phyloP scores from a whole-genome alignment of 1,140 invertebrate genomes.

The Brachionus angularis region DNA sequence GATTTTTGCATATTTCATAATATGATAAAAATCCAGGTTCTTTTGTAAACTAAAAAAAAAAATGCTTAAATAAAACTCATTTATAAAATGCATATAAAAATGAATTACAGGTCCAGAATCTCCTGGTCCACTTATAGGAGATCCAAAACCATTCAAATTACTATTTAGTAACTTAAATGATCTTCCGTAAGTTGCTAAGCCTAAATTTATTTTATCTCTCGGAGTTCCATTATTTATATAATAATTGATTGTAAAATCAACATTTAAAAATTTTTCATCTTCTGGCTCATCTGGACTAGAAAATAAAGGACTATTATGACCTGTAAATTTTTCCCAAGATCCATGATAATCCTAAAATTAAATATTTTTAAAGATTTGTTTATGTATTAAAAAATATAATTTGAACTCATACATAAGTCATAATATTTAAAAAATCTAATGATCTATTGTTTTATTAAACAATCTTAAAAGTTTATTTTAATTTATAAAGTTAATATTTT shows the following conservation, averaged over 20 bases:
- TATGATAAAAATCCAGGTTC: constrained; percentile 85
- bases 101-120: constrained; percentile 47
- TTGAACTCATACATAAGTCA: constrained; percentile 65
- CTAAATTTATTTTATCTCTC: constrained; percentile 73
- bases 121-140: constrained; percentile 69
- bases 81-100: constrained; percentile 72
- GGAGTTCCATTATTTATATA: constrained; percentile 75
- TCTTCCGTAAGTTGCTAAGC: constrained; percentile 82
- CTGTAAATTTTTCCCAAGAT: constrained; percentile 28
- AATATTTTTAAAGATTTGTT: background rate
- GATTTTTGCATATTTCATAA: constrained; percentile 71
- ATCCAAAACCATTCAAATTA: constrained; percentile 78
- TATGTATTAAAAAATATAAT: background rate
- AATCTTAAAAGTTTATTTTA: constrained; percentile 55
- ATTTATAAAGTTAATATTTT: constrained; percentile 60
- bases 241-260: constrained; percentile 49
- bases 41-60: constrained; percentile 67
- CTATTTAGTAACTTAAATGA: constrained; percentile 69
- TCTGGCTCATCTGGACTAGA: constrained; percentile 35
- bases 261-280: background rate
- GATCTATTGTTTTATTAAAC: constrained; percentile 62
- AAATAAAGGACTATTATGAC: constrained; percentile 1
- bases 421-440: constrained; percentile 87
- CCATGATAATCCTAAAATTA: constrained; percentile 42
- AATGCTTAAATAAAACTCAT: constrained; percentile 68